Conservation (phyloP, 2,888 invertebrate genomes). For the Ormyrus rosae region DNA sequence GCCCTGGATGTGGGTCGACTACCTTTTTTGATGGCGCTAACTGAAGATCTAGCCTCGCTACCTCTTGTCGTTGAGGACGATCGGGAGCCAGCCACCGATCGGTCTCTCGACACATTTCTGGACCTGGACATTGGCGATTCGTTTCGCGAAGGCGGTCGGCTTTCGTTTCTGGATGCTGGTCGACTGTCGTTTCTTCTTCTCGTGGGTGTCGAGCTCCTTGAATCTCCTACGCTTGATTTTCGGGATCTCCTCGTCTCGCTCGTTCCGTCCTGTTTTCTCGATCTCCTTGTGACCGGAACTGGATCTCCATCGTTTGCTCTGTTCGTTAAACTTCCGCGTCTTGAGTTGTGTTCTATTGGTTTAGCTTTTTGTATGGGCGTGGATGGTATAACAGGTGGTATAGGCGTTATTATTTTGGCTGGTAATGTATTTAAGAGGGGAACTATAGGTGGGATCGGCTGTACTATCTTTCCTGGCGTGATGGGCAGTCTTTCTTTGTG, state of each 20-base stretch:
- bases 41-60: slow-evolving; percentile 53
- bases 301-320: not conserved
- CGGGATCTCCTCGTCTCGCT: slow-evolving; percentile 26
- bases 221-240: slow-evolving; percentile 41
- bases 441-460: slow-evolving; percentile 36
- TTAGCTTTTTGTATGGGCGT: slow-evolving; percentile 47
- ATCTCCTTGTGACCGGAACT: slow-evolving; percentile 17
- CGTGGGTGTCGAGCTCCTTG: slow-evolving; percentile 60
- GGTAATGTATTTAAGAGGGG: not conserved
- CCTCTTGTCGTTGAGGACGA: slow-evolving; percentile 66
- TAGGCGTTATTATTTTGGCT: slow-evolving; percentile 49
- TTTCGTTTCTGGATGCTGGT: slow-evolving; percentile 46
- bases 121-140: slow-evolving; percentile 65
- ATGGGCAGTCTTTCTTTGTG: slow-evolving; percentile 34
- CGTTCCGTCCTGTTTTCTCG: slow-evolving; percentile 14
- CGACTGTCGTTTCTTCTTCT: slow-evolving; percentile 47
- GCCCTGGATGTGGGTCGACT: slow-evolving; percentile 66
- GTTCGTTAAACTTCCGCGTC: slow-evolving; percentile 27
- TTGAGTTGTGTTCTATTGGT: slow-evolving; percentile 41
- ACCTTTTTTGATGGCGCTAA: not conserved
- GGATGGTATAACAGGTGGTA: slow-evolving; percentile 50
- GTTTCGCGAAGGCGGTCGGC: slow-evolving; percentile 64
- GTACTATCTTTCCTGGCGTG: slow-evolving; percentile 43
- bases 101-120: slow-evolving; percentile 58
- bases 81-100: slow-evolving; percentile 62